A percentile compares a stretch with the other conserved stretches of the same genome.
Evolutionary conservation across 2,113 vertebrate species (phyloP).

Genomic region (Paedocypris sp.): DNA sequence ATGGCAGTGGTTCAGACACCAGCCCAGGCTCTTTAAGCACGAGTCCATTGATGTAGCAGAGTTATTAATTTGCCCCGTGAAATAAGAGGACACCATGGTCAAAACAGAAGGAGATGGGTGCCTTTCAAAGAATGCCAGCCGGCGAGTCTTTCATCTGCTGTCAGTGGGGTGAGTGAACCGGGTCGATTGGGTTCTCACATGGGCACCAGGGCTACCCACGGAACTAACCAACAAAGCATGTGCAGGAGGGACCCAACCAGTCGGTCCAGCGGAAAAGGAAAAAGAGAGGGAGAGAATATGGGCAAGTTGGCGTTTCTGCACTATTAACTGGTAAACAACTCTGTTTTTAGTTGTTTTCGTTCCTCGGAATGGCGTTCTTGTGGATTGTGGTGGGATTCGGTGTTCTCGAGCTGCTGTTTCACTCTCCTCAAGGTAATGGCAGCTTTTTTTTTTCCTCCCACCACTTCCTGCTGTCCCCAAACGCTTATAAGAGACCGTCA

Average conservation of each 20-base stretch:
- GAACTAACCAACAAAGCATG: constrained; percentile 58
- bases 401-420: constrained; percentile 13
- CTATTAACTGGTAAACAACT: constrained; percentile 63
- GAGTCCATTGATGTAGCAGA: constrained; percentile 64
- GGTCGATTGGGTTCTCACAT: constrained; percentile 43
- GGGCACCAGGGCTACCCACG: constrained; percentile 60
- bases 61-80: constrained; percentile 70
- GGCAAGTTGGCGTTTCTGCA: constrained; percentile 30
- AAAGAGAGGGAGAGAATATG: constrained; percentile 21
- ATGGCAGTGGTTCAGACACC: constrained; percentile 37
- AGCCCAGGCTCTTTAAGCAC: constrained; percentile 39
- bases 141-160: constrained; percentile 56
- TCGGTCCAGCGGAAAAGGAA: not conserved
- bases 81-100: constrained; percentile 61
- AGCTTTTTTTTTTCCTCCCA: constrained; percentile 16
- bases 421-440: constrained; percentile 34
- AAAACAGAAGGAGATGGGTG: constrained; percentile 62
- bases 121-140: constrained; percentile 55
- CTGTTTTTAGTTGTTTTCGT: constrained; percentile 44
- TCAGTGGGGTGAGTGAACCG: constrained; percentile 45
- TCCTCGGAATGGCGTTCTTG: constrained; percentile 31
- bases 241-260: not conserved
- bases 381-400: constrained; percentile 34
- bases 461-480: constrained; percentile 36
- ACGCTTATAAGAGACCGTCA: not conserved